Percentiles rank a stretch among this genome's conserved stretches.
Evolutionary conservation across 1,140 invertebrate genomes (phyloP).

Genomic region (Drosophila melanogaster): Release_6_plus_ISO1_MT NT_033779.5:2745501-2746000

Average conservation of each 20-base stretch:
- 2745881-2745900: conserved; percentile 85
- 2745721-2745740: conserved; percentile 72
- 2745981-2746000: conserved; percentile 37
- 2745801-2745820: conserved; percentile 92
- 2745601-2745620: conserved; percentile 94
- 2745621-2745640: conserved; percentile 87
- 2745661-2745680: conserved; percentile 85
- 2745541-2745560: conserved; percentile 41
- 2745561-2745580: conserved; percentile 87
- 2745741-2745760: conserved; percentile 90
- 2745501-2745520: background rate
- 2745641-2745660: conserved; percentile 85
- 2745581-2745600: conserved; percentile 95
- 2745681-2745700: conserved; percentile 90
- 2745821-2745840: conserved; percentile 94
- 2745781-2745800: conserved; percentile 94
- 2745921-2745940: conserved; percentile 83
- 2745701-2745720: conserved; percentile 90
- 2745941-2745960: conserved; percentile 57
- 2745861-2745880: conserved; percentile 89
- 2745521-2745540: background rate
- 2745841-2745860: conserved; percentile 93
- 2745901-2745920: conserved; percentile 86
- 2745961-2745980: conserved; percentile 35
- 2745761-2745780: conserved; percentile 95